Conservation (phyloP, 2,113 vertebrate species). For the Podilymbus podiceps region DNA sequence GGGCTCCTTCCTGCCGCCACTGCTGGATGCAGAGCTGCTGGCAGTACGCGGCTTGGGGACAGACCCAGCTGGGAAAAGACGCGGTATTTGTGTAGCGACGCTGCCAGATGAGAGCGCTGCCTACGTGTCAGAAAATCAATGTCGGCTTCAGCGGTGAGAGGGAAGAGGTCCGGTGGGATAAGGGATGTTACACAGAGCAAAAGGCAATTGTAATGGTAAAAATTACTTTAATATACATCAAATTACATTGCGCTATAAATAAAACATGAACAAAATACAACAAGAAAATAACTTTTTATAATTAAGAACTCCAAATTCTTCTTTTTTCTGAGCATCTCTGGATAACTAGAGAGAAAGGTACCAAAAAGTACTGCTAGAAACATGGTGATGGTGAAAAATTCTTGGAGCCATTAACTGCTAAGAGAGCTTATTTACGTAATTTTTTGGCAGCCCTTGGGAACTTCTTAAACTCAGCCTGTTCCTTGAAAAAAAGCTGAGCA, state of each 20-base stretch:
- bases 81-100: accelerated
- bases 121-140: accelerated
- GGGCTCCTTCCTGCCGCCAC: neutral
- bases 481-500: conserved; percentile 71
- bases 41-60: too few species aligned
- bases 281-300: neutral
- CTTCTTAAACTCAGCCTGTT: conserved; percentile 73
- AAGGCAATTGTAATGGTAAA: neutral
- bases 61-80: neutral
- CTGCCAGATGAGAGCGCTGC: neutral
- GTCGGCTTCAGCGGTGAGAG: neutral
- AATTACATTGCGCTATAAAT: neutral
- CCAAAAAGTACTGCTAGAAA: neutral
- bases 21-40: neutral
- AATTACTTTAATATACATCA: neutral
- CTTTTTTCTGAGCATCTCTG: neutral
- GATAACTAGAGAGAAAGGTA: neutral
- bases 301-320: neutral
- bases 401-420: neutral
- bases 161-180: neutral
- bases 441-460: conserved; percentile 42
- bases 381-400: accelerated
- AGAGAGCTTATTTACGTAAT: conserved; percentile 42
- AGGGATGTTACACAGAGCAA: neutral
- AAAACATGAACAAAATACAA: neutral